These are phyloP conservation scores for Alentia gelatinosa DNA, from an alignment of 2,888 invertebrate genomes.

Conservation along the genomic window DNA sequence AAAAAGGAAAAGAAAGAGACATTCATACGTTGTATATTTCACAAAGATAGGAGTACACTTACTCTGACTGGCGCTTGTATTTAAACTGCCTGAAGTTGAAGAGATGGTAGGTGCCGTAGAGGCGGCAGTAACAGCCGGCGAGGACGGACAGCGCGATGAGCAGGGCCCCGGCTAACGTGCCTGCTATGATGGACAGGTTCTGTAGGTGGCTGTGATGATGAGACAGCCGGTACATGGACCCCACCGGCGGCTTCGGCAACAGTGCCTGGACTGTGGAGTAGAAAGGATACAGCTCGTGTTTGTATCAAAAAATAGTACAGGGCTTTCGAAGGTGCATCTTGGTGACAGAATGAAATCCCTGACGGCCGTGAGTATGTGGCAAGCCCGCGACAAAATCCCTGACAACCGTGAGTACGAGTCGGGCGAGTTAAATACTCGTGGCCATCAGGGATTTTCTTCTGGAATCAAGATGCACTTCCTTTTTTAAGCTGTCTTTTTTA, in stretches of 20 bases:
- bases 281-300: too few species aligned
- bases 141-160: constrained; percentile 88
- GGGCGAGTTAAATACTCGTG: too few species aligned
- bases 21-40: neutral
- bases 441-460: too few species aligned
- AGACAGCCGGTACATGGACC: constrained; percentile 7
- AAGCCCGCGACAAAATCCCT: too few species aligned
- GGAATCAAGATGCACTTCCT: too few species aligned
- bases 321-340: too few species aligned
- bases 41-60: neutral
- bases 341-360: too few species aligned
- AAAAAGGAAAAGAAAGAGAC: neutral
- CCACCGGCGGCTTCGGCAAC: constrained; percentile 19
- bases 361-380: too few species aligned
- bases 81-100: constrained; percentile 52
- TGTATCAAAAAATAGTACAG: too few species aligned
- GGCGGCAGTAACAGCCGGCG: constrained; percentile 89
- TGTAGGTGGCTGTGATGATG: constrained; percentile 72
- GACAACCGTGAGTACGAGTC: too few species aligned
- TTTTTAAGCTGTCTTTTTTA: too few species aligned
- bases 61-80: constrained; percentile 52
- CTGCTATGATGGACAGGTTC: constrained; percentile 90
- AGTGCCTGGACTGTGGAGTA: constrained; percentile 23
- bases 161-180: constrained; percentile 88
- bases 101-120: constrained; percentile 85